phyloP scores from a whole-genome alignment of 2,888 invertebrate genomes.

The Icerya purchasi region DNA sequence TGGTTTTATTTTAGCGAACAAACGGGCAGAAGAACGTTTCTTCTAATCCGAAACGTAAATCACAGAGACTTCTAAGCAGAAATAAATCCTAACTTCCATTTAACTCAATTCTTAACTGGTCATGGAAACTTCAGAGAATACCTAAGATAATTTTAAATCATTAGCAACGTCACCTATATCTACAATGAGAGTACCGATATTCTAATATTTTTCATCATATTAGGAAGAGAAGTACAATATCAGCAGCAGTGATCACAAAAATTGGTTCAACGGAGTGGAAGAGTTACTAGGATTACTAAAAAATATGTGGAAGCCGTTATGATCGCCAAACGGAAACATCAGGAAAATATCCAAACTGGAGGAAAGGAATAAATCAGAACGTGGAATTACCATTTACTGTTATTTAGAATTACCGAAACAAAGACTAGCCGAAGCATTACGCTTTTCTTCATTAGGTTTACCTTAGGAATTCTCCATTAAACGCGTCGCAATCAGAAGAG shows the following conservation, averaged over 20 bases:
- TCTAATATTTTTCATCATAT: not conserved
- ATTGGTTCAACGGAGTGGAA: too few relatives aligned
- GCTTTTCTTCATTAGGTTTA: too few relatives aligned
- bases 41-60: too few relatives aligned
- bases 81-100: not conserved
- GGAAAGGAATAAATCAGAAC: not conserved
- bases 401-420: not conserved
- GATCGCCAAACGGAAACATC: not conserved
- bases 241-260: not conserved
- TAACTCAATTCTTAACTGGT: not conserved
- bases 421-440: not conserved
- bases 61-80: too few relatives aligned
- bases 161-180: not conserved
- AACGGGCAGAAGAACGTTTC: too few relatives aligned
- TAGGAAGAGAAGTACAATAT: too few relatives aligned
- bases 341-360: not conserved
- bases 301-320: not conserved
- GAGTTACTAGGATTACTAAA: not conserved
- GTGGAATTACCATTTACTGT: not conserved
- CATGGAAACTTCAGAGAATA: not conserved
- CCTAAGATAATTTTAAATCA: not conserved
- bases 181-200: not conserved
- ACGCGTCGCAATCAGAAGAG: too few relatives aligned
- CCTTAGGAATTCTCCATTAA: too few relatives aligned
- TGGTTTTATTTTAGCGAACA: too few relatives aligned